Base-by-base conservation (phyloP, 2,797 vertebrate genomes). In the Fratercula arctica region DNA sequence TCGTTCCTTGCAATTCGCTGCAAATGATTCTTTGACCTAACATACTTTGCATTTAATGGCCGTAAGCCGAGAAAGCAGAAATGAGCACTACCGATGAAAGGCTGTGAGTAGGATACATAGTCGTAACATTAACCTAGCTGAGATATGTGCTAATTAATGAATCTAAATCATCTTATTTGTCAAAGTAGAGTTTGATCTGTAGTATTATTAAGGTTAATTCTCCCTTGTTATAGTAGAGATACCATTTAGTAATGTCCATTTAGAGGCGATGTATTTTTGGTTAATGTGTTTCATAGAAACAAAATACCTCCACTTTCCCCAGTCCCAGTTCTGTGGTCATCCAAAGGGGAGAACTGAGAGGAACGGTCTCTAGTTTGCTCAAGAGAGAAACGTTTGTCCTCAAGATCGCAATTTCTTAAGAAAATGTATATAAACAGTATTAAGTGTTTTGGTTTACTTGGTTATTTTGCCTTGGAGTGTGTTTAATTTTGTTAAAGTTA, bases 401-500 rank as follows among this genome's bases (percentile, higher is more conserved):
- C 37, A 51, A 59, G 85, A 66, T 17, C 13, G 46, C 6, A 21
- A n/a, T 74, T 94, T 73, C 51, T 74, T 45, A 68, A 45, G 63
- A 76, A 64, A 94, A 83, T 25, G 6, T 90, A 91, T 76, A 39
- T 85, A n/a, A 93, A 31, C 14, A 37, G 0, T 20, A 0, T 48
- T 48, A 54, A 70, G 18, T 60, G 26, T 33, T 89, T 85, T 46
- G 46, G 21, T 46, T 46, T 46, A 69, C 33, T 81, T 76, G 16
- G 50, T 66, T 86, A 41, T 89, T 94, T 96, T 93, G 76, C 79
- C 66, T 50, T 48, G 51, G 33, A 64, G 73, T 54, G 11, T 73
- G 33, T 78, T 90, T 88, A 66, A 66, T 93, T 95, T 92, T 89
- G 41, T 93, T 91, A 23, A 92, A 89, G 89, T 39, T 76, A 53